phyloP scores from a whole-genome alignment of 2,113 vertebrate species.

The Ciconia maguari region DNA sequence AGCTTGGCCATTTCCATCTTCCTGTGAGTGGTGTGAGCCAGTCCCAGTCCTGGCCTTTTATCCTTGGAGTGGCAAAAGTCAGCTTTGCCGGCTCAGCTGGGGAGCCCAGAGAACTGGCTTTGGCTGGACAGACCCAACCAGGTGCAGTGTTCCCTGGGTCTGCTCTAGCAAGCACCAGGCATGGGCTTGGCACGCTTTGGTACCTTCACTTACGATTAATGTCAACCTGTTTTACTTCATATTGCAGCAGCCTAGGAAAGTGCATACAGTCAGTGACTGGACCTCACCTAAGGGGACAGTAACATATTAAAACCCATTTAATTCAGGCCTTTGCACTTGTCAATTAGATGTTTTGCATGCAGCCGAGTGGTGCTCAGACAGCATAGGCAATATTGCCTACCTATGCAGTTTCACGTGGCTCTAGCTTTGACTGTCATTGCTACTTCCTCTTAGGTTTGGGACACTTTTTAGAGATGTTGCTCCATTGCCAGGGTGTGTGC shows the following conservation, averaged over 20 bases:
- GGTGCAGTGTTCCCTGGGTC: background rate
- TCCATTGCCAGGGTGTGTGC: background rate
- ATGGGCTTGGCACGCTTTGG: background rate
- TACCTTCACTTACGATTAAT: background rate
- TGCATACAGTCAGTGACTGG: background rate
- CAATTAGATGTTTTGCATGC: background rate
- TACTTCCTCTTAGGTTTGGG: background rate
- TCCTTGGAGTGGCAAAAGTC: background rate
- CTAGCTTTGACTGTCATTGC: background rate
- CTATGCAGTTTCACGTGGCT: background rate
- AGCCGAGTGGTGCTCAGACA: background rate
- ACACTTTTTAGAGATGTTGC: background rate
- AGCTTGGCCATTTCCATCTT: background rate
- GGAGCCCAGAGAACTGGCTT: background rate
- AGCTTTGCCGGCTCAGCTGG: background rate
- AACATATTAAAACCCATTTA: background rate
- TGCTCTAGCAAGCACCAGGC: background rate
- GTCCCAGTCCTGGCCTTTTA: background rate
- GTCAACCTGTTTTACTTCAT: background rate
- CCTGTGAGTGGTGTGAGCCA: background rate
- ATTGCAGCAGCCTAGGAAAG: background rate
- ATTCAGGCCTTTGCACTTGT: background rate
- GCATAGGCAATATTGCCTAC: background rate
- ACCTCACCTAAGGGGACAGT: background rate
- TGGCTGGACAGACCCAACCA: background rate